Evolutionary conservation across 2,888 invertebrate genomes (phyloP), one percentile per base, ranked within the genome.

Genomic region (Muscina levida): DNA sequence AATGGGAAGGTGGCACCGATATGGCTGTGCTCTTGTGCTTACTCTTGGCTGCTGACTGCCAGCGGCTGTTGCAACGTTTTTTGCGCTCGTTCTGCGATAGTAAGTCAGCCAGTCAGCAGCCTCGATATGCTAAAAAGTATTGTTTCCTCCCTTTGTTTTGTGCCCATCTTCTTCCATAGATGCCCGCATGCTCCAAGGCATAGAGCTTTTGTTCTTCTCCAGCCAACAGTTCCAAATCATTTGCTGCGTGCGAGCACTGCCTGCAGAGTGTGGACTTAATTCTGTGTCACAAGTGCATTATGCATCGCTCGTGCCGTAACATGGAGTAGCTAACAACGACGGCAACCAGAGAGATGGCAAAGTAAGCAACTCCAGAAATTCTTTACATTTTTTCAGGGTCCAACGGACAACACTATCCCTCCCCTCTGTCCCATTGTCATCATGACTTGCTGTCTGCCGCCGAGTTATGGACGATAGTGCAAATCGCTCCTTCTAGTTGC

Each of bases 401-500:
- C 67, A 71, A n/a, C 56, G 24, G 57, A 10, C 53, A 19, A 19
- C 11, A 48, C 68, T 59, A 51, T 13, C 17, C 46, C 46, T 46
- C 17, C 46, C 4, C 6, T 19, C 48, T 13, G 46, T n/a, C n/a
- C 22, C 65, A 66, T 44, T 46, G 62, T 48, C 53, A 19, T 39
- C 65, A 11, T 13, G 44, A 44, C 37, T 42, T 13, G 13, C 51
- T 37, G 31, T 39, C 51, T 48, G 53, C 39, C 67, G 39, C 19
- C 37, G 37, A 26, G 8, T 85, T 84, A 84, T 85, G 84, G 79
- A 79, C 85, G 83, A 84, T 85, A 87, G 85, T 72, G 74, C 68
- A 83, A 83, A 85, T 84, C 84, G 84, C 85, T 84, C 88, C 86
- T 39, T 68, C 85, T 85, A 85, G 85, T 85, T 86, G 86, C 86